Evolutionary conservation across 1,140 invertebrate species (phyloP).

Genomic region (Palaemon carinicauda): DNA sequence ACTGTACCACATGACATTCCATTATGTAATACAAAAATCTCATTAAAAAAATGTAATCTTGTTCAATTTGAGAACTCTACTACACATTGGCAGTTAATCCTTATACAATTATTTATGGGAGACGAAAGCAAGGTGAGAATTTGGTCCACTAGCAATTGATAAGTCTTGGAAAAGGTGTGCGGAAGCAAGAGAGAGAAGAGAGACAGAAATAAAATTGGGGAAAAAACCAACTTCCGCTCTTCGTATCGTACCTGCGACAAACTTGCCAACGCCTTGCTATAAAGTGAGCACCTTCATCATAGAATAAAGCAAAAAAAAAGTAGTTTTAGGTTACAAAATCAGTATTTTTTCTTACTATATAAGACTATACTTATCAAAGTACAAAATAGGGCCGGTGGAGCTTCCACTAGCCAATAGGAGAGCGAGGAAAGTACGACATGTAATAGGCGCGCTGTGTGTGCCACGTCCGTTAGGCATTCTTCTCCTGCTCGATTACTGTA

Average conservation of each 20-base stretch:
- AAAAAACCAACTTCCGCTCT: neutral
- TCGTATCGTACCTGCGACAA: neutral
- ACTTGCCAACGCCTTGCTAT: conserved; percentile 49
- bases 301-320: conserved; percentile 26
- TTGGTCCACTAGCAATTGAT: conserved; percentile 47
- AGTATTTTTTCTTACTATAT: conserved; percentile 39
- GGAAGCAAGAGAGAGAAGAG: conserved; percentile 18
- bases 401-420: neutral
- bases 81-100: conserved; percentile 47
- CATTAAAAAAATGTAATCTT: neutral
- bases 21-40: no score
- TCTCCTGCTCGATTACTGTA: conserved; percentile 49
- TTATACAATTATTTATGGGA: conserved; percentile 20
- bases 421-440: neutral
- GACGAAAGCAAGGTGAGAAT: conserved; percentile 47
- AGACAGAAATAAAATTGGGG: neutral
- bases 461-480: conserved; percentile 35
- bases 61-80: neutral
- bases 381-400: conserved; percentile 52
- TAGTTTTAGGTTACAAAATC: conserved; percentile 50
- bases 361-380: conserved; percentile 53
- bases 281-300: conserved; percentile 42
- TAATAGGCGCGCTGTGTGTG: neutral
- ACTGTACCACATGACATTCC: no score
- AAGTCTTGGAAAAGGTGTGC: conserved; percentile 5